Evolutionary conservation across 2,888 invertebrate species (phyloP), one percentile per base, ranked within the genome.

Genomic region (Cancer borealis): DNA sequence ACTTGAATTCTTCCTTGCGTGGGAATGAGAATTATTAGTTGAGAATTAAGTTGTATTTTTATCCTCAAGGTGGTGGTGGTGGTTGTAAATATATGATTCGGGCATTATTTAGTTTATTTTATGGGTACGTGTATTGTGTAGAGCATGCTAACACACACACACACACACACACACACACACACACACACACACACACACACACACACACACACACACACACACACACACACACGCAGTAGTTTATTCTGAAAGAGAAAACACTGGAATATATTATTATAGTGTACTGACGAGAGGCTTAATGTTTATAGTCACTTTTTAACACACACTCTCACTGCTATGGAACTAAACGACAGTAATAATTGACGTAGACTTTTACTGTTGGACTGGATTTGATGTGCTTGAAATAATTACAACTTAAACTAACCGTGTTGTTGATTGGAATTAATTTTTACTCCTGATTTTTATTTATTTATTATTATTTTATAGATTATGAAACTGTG

Each of bases 161-260:
- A 84, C 84, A 84, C 84, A 84, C 30, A 30, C 84, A 39, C 84
- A 30, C 84, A 39, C 39, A 84, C 84, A 84, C 84, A 84, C 39
- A 84, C 84, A 84, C 79, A 84, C 30, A 84, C 79, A 84, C 79
- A 84, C 30, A 84, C 79, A 84, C 79, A 84, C 30, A 84, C 79
- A 84, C 79, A 84, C 30, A 30, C 79, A 84, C 79, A 84, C 79
- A 84, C 79, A 84, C 79, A 84, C 30, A 84, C 79, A 84, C 79
- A 84, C 4, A 66, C 66, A 66, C 66, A 66, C 66, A 66, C 66
- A 84, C 12, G 0, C 39, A 14, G 14, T 84, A 14, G 0, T 14
- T 14, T n/a, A 73, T 39, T 39, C 39, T 39, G 10, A 39, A 84
- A 84, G 39, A 84, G 39, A 39, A 84, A 79, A 79, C 30, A 84